Base-by-base conservation (phyloP, 2,113 vertebrate genomes). In the Panthera uncia region DNA sequence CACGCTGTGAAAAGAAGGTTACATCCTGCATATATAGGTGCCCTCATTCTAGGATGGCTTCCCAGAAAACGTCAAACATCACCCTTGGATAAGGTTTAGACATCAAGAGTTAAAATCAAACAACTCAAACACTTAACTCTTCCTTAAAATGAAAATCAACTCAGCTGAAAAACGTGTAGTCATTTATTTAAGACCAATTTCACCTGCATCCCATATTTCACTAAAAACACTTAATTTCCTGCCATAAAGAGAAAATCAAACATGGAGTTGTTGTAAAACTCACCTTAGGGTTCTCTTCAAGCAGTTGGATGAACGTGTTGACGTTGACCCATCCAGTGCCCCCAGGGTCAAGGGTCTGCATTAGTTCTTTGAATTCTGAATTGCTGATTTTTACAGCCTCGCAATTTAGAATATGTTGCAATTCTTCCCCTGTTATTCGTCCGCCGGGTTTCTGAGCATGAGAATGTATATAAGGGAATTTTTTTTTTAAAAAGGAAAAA, bases 291-390 rank as follows among this genome's bases (percentile, higher is more conserved):
- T 68, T 83, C 48, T 98, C 97, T 81, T 98, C 78, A 41, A 98
- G 93, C 10, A 98, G 93, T 3, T 97, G 81, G 33, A 97, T 76
- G 63, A 98, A 69, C 15, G 69, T 50, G 41, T 63, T 63, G 69
- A 93, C 78, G 5, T n/a, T 89, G 41, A 99, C 80, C 27, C 96
- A 11, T 0, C 98, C 97, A 0, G 80, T 96, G 87, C 97, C 79
- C 38, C 97, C 83, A 3, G 98, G 98, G 97, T 99, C 98, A 41
- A 98, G 98, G 0, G 78, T 52, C 13, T 95, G 96, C 94, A 97
- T 98, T 76, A 99, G 94, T 41, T 99, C 97, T 79, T 94, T 97
- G 92, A 99, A 98, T 36, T 98, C 98, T 2, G 95, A 87, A 41
- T 98, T 97, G 38, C 95, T 99, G 29, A 98, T 63, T 88, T 94